phyloP scores from a whole-genome alignment of 2,797 vertebrate species.

The Notolepis coatsorum region DNA sequence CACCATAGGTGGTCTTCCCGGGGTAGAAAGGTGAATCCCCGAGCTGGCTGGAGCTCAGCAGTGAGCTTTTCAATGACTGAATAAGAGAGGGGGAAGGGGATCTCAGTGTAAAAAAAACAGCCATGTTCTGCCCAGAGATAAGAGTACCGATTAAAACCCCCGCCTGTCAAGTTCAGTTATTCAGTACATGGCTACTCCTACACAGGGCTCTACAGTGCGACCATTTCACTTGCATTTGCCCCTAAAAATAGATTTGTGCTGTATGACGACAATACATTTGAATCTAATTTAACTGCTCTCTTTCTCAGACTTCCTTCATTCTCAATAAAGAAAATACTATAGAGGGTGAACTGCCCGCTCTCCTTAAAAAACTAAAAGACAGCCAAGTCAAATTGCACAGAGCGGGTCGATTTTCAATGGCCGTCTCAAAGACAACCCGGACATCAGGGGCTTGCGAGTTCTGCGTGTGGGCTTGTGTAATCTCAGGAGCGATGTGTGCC shows the following conservation, averaged over 20 bases:
- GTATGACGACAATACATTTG: no score
- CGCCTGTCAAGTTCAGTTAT: no score
- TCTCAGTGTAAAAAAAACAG: not conserved
- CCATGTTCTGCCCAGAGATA: no score
- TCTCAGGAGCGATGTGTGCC: not conserved
- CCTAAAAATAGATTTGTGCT: no score
- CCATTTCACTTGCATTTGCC: no score
- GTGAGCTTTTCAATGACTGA: slow-evolving; percentile 88
- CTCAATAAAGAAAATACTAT: not conserved
- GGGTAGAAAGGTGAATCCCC: slow-evolving; percentile 98
- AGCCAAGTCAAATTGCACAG: not conserved
- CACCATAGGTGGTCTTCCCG: slow-evolving; percentile 96
- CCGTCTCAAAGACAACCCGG: not conserved
- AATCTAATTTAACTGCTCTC: not conserved
- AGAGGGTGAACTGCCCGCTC: not conserved
- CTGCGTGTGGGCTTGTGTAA: not conserved
- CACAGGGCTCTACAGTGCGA: no score
- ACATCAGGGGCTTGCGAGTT: not conserved
- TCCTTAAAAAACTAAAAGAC: not conserved
- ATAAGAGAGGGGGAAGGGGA: slow-evolving; percentile 62
- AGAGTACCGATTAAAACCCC: not conserved
- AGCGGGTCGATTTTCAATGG: not conserved
- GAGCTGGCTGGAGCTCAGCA: slow-evolving; percentile 91
- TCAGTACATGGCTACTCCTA: no score
- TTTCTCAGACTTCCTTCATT: not conserved